Conservation (phyloP, 2,888 invertebrate genomes). For the Minunthozetes semirufus region DNA sequence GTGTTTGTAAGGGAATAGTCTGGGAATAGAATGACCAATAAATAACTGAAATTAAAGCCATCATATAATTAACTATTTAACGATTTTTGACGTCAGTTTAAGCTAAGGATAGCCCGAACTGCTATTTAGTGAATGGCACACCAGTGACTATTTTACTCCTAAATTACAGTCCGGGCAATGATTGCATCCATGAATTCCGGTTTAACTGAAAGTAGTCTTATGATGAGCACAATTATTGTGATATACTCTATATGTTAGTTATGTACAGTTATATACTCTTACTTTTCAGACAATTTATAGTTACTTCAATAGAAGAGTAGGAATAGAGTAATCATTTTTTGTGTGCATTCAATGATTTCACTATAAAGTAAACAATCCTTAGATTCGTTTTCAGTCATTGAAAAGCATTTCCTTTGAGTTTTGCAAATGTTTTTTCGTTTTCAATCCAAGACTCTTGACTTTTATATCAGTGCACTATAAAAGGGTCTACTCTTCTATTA, state of each 20-base stretch:
- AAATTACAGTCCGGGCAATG: slow-evolving; percentile 27
- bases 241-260: background rate
- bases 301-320: no score
- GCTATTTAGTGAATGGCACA: slow-evolving; percentile 12
- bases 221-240: slow-evolving; percentile 8
- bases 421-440: background rate
- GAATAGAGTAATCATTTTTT: background rate
- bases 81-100: slow-evolving; percentile 20
- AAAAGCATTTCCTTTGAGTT: background rate
- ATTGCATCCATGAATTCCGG: slow-evolving; percentile 22
- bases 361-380: background rate
- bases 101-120: background rate
- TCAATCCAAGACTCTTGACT: background rate
- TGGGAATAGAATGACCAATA: background rate
- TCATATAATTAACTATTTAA: slow-evolving; percentile 7
- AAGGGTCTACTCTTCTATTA: background rate
- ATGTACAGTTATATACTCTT: no score
- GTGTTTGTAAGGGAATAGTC: background rate
- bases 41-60: slow-evolving; percentile 24
- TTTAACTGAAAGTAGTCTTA: background rate
- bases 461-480: slow-evolving; percentile 3
- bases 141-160: slow-evolving; percentile 22
- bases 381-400: background rate
- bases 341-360: background rate
- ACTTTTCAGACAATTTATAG: no score